Evolutionary conservation across 1,140 invertebrate genomes (phyloP).

Genomic region (Bombus polaris): DNA sequence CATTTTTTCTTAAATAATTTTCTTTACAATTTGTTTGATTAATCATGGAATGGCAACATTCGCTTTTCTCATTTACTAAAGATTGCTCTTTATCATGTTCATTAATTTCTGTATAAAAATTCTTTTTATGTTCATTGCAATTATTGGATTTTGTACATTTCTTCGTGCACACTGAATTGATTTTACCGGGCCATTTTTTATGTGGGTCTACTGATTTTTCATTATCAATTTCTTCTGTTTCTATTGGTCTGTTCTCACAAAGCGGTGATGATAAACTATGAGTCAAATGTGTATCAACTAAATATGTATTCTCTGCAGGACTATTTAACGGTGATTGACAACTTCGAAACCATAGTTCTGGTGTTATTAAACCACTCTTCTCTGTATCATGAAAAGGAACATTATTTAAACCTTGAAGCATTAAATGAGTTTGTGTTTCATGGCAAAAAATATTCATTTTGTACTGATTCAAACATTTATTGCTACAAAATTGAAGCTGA

Average conservation of each 20-base stretch:
- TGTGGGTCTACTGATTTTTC: constrained; percentile 75
- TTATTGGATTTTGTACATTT: constrained; percentile 64
- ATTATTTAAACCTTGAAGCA: constrained; percentile 86
- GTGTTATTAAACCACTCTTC: constrained; percentile 88
- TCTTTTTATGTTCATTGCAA: constrained; percentile 74
- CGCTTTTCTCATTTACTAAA: constrained; percentile 72
- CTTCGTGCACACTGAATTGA: constrained; percentile 64
- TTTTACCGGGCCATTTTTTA: constrained; percentile 70
- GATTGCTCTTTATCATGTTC: constrained; percentile 44
- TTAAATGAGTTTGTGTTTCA: constrained; percentile 94
- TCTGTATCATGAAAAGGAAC: constrained; percentile 76
- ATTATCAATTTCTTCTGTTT: constrained; percentile 73
- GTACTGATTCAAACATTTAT: constrained; percentile 97
- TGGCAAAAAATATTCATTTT: constrained; percentile 98
- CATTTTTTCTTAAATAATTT: constrained; percentile 72
- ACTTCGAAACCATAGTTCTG: constrained; percentile 92
- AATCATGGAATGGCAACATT: constrained; percentile 75
- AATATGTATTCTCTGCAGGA: constrained; percentile 79
- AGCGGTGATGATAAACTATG: constrained; percentile 64
- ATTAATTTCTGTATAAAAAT: constrained; percentile 30
- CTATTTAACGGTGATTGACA: constrained; percentile 87
- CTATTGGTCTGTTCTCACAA: constrained; percentile 67
- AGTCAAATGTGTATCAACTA: neutral
- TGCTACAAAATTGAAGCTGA: constrained; percentile 92
- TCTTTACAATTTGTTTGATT: constrained; percentile 71